Base-by-base conservation (phyloP, 1,140 invertebrate genomes). In the Harpegnathos saltator region DNA sequence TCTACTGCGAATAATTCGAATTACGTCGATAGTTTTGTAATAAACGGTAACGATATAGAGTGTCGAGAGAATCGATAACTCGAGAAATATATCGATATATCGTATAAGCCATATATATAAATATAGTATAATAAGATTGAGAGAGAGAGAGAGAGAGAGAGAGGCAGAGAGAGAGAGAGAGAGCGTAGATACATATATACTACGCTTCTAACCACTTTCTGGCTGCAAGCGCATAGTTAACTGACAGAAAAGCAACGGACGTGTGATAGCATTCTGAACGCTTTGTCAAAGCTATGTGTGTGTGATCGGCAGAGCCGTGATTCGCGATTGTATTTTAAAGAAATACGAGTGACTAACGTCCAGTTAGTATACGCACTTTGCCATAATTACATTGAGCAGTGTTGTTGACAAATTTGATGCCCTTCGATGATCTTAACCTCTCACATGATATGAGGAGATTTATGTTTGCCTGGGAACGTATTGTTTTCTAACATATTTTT, bases 231-330 rank as follows among this genome's bases (percentile, higher is more conserved):
- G 33, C 33, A 61, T 61, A 61, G 24, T 61, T 26, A n/a, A 15
- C 12, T 58, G n/a, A 38, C 19, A 58, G n/a, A 72, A 72, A 72
- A 11, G n/a, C 14, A 56, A 3, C 26, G n/a, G 48, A 26, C 26
- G 12, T n/a, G 26, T 58, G 44, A 44, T 44, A n/a, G n/a, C n/a
- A 44, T 44, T 44, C 38, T 24, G 19, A 73, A 59, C 19, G 4
- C 15, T 44, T 73, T 59, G 19, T 72, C 56, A 2, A 26, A 59
- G 54, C 56, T 59, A 73, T 73, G 71, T 38, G 9, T n/a, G 44
- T 44, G 54, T 73, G 33, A 59, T 59, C 19, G 15, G 19, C 29
- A 2, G 3, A 54, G 38, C 22, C 11, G 5, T 44, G 59, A 24
- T 73, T 73, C 19, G 33, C 26, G 17, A 61, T 61, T 33, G 15